Base-by-base conservation (phyloP, 1,140 invertebrate species). In the Lysiphlebus fabarum region DNA sequence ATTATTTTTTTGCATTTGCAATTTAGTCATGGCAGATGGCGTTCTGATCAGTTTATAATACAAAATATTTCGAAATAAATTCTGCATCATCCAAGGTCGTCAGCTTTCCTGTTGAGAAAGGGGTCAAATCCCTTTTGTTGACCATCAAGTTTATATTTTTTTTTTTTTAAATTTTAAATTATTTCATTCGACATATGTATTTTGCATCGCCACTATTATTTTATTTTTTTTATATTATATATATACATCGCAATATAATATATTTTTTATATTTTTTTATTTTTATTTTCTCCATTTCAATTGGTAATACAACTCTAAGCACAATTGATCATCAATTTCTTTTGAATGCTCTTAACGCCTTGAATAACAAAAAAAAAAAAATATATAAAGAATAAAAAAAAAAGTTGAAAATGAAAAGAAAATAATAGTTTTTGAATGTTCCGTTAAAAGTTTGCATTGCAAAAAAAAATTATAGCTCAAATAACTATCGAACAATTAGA, bases 71-170 rank as follows among this genome's bases (percentile, higher is more conserved):
- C 4, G 47, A 11, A 36, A n/a, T 8, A 4, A 38, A 33, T 11
- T 11, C 7, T 40, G 49, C 14, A 37, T 51, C 34, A 5, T 51
- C 49, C 49, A 51, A 51, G 49, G 49, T 38, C 49, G 49, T 51
- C 49, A 34, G 49, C 49, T 51, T 51, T 51, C 36, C 49, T 37
- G 36, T 37, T 36, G 33, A 51, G 49, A 51, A 51, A 51, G 49
- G 49, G 49, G 49, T 51, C 49, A 51, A 51, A 51, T 51, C 49
- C 49, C 49, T 51, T 49, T 17, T 49, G 33, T 26, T 49, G 17
- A n/a, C 6, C 43, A 26, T 34, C 6, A 34, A 36, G 26, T 36
- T 12, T 7, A 12, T 7, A 11, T 26, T 1, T 17, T 11, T 48
- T 26, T 48, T 17, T 33, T 17, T 17, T 17, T 49, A 10, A 17